phyloP scores from a whole-genome alignment of 2,888 invertebrate genomes.

The Dicycla oo region DNA sequence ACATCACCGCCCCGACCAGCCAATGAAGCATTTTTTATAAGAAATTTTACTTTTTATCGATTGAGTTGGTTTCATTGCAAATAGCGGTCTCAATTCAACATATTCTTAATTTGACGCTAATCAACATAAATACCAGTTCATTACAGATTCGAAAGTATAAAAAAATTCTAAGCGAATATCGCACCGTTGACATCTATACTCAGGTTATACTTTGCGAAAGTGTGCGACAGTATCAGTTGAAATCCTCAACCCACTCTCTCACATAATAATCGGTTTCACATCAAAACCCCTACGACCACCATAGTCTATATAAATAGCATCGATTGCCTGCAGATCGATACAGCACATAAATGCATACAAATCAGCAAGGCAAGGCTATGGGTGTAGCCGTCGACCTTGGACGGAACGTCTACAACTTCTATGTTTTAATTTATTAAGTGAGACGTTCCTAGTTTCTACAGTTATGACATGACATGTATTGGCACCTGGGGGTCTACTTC shows the following conservation, averaged over 20 bases:
- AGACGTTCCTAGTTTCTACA: too few relatives aligned
- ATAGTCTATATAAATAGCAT: slow-evolving; percentile 43
- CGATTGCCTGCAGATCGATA: slow-evolving; percentile 56
- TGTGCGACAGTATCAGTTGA: not conserved
- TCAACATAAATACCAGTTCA: slow-evolving; percentile 9
- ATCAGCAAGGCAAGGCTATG: slow-evolving; percentile 58
- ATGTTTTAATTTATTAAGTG: slow-evolving; percentile 14
- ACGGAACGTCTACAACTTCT: slow-evolving; percentile 22
- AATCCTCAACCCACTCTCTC: not conserved
- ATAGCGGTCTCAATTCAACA: slow-evolving; percentile 8
- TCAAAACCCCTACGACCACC: slow-evolving; percentile 31
- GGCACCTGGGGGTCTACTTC: too few relatives aligned
- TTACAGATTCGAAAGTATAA: slow-evolving; percentile 10
- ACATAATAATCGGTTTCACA: slow-evolving; percentile 27
- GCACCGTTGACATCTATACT: not conserved
- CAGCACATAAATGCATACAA: slow-evolving; percentile 57
- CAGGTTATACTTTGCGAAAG: not conserved
- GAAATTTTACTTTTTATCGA: not conserved
- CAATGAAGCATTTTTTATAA: slow-evolving; percentile 15
- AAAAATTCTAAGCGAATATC: not conserved
- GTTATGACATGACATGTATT: too few relatives aligned
- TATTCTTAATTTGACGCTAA: slow-evolving; percentile 14
- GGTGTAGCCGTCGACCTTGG: slow-evolving; percentile 50
- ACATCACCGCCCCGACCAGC: not conserved
- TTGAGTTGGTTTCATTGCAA: slow-evolving; percentile 1